Evolutionary conservation across 2,113 vertebrate genomes (phyloP).

Genomic region (Cranoglanis bouderius): DNA sequence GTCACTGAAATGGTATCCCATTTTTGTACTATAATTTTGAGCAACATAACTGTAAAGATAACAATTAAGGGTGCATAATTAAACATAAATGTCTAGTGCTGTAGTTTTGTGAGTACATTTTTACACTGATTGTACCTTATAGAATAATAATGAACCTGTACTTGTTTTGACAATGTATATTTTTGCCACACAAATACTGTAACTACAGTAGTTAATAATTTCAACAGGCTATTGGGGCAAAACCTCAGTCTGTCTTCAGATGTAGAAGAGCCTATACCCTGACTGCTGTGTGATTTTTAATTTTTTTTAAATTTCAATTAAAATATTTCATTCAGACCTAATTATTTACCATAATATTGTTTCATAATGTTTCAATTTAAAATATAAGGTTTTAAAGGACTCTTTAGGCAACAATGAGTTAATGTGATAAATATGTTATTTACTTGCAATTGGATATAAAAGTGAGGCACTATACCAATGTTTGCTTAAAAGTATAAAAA

Average conservation of each 20-base stretch:
- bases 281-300: not conserved
- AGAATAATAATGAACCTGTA: not conserved
- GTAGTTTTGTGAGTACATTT: not conserved
- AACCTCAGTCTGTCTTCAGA: not conserved
- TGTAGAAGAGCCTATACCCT: not conserved
- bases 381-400: not conserved
- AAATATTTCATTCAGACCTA: not conserved
- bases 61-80: not conserved
- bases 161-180: not conserved
- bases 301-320: not conserved
- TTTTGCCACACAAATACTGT: not conserved
- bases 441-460: not conserved
- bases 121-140: not conserved
- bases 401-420: not conserved
- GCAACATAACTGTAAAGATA: not conserved
- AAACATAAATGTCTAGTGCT: not conserved
- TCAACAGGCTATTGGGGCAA: not conserved
- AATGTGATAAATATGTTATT: not conserved
- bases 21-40: not conserved
- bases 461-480: not conserved
- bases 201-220: not conserved
- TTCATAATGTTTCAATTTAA: not conserved
- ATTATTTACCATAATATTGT: too few species aligned
- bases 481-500: not conserved
- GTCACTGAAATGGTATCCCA: not conserved